A percentile compares a stretch with the other conserved stretches of the same genome.
Conservation (phyloP, 2,797 vertebrate genomes). For the Darevskia mixta region DNA sequence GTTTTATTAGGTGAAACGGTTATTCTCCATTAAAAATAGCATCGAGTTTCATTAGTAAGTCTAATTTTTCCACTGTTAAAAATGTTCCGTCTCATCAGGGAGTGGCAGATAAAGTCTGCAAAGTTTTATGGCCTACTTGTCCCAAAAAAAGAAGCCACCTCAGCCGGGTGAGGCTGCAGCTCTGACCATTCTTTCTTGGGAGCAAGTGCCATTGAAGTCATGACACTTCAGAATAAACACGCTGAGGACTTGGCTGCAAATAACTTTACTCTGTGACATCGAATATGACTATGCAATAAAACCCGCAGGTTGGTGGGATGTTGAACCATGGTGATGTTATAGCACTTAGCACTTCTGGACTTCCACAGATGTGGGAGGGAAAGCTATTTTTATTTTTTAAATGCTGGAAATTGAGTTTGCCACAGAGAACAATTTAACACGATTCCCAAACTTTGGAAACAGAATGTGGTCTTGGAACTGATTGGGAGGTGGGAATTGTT, state of each 20-base stretch:
- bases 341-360: constrained; percentile 68
- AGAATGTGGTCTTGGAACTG: constrained; percentile 43
- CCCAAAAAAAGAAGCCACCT: constrained; percentile 47
- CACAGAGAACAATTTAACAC: constrained; percentile 61
- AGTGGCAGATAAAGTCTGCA: constrained; percentile 61
- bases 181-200: neutral
- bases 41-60: constrained; percentile 45
- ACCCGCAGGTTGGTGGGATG: constrained; percentile 45
- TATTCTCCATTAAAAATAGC: constrained; percentile 65
- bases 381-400: constrained; percentile 66
- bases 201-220: neutral
- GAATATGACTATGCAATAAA: constrained; percentile 59
- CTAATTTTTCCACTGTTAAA: constrained; percentile 66
- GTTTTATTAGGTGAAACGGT: constrained; percentile 60
- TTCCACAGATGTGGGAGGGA: constrained; percentile 66
- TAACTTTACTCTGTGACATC: constrained; percentile 38
- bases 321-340: constrained; percentile 63
- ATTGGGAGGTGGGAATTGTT: neutral
- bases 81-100: constrained; percentile 52
- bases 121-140: constrained; percentile 50
- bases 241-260: neutral
- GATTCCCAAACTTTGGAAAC: constrained; percentile 51
- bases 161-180: constrained; percentile 32
- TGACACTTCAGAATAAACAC: neutral
- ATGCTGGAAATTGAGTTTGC: constrained; percentile 50